Percentiles rank a stretch among this genome's conserved stretches.
Conservation (phyloP, 1,140 invertebrate genomes). For the Amphibalanus amphitrite region DNA sequence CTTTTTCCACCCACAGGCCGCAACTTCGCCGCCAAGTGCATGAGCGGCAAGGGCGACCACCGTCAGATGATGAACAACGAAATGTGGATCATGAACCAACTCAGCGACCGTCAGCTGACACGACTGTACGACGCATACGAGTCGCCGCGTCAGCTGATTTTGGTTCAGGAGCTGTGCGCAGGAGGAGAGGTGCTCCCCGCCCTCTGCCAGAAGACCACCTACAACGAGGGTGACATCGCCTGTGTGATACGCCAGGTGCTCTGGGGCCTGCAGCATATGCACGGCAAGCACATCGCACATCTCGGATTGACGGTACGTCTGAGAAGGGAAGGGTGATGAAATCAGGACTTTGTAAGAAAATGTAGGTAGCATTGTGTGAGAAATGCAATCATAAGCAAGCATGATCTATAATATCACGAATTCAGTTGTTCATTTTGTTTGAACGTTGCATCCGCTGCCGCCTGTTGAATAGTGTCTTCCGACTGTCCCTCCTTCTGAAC, state of each 20-base stretch:
- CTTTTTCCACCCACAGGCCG: constrained; percentile 34
- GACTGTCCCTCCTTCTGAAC: no score
- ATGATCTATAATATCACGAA: no score
- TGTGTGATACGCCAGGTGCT: constrained; percentile 71
- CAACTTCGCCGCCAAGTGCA: constrained; percentile 81
- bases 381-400: no score
- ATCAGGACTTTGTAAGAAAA: no score
- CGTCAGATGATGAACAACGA: not conserved
- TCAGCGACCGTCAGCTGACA: constrained; percentile 45
- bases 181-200: constrained; percentile 69
- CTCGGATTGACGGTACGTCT: constrained; percentile 74
- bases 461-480: no score
- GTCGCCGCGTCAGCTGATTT: constrained; percentile 54
- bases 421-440: no score
- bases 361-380: no score
- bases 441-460: no score
- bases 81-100: constrained; percentile 4
- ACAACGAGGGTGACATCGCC: constrained; percentile 75
- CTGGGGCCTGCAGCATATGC: constrained; percentile 75
- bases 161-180: constrained; percentile 58
- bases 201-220: constrained; percentile 50
- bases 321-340: no score
- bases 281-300: constrained; percentile 71
- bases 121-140: constrained; percentile 78
- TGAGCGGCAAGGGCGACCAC: constrained; percentile 52